phyloP scores from a whole-genome alignment of 2,113 vertebrate species.

The Pseudopodoces humilis region DNA sequence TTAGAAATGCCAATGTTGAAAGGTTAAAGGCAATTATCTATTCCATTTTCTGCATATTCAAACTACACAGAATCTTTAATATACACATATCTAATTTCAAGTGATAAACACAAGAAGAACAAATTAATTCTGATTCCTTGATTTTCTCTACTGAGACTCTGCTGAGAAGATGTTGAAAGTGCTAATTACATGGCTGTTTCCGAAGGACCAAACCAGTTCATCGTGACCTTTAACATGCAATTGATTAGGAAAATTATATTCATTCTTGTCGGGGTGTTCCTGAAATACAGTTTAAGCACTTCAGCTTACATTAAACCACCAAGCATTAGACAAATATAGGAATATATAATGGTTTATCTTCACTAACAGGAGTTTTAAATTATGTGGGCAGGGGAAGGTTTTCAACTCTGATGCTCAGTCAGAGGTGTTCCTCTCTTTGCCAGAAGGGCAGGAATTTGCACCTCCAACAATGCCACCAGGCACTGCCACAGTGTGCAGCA shows the following conservation, averaged over 20 bases:
- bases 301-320: neutral
- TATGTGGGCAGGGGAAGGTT: neutral
- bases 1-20: neutral
- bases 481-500: rapidly evolving
- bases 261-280: neutral
- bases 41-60: neutral
- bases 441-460: neutral
- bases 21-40: constrained; percentile 1
- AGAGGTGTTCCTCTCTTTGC: neutral
- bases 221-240: neutral
- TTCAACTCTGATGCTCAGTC: neutral
- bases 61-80: neutral
- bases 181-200: constrained; percentile 7
- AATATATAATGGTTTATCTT: neutral
- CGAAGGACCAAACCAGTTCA: neutral
- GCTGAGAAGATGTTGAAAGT: neutral
- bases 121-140: neutral
- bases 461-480: rapidly evolving
- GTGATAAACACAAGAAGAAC: neutral
- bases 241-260: neutral
- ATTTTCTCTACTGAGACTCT: neutral
- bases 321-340: neutral
- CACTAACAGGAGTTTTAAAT: neutral
- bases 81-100: neutral
- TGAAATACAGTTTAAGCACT: neutral